Evolutionary conservation across 2,113 vertebrate genomes (phyloP).

Genomic region (Gobio gobio): DNA sequence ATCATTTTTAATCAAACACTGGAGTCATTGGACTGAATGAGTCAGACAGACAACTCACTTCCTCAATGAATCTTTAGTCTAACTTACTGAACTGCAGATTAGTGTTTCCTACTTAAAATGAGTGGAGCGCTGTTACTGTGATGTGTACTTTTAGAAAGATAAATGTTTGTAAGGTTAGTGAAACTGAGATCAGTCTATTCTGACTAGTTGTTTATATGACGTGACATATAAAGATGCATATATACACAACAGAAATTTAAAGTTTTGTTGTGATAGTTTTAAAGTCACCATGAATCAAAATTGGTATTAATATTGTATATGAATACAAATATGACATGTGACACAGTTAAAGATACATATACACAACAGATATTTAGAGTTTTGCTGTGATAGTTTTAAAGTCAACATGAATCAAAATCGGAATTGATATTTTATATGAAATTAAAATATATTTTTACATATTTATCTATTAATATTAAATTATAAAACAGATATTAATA

Average conservation of each 20-base stretch:
- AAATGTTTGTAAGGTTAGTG: background rate
- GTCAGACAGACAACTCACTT: background rate
- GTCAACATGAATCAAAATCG: background rate
- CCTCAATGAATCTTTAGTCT: background rate
- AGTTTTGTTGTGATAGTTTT: no score
- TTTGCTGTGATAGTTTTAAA: background rate
- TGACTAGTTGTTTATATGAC: background rate
- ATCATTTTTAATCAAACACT: background rate
- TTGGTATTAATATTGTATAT: no score
- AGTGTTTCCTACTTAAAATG: background rate
- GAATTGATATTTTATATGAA: background rate
- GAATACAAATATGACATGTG: background rate
- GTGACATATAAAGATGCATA: no score
- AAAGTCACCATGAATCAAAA: no score
- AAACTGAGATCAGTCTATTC: background rate
- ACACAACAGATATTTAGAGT: background rate
- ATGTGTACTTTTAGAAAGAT: background rate
- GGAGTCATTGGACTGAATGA: background rate
- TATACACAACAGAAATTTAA: no score
- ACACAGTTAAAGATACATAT: background rate
- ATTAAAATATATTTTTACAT: no score
- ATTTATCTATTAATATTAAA: no score
- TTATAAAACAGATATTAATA: background rate
- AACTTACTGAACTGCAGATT: background rate
- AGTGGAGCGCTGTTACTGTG: background rate